Base-by-base conservation (phyloP, 2,797 vertebrate genomes). In the Macroramphosus scolopax region DNA sequence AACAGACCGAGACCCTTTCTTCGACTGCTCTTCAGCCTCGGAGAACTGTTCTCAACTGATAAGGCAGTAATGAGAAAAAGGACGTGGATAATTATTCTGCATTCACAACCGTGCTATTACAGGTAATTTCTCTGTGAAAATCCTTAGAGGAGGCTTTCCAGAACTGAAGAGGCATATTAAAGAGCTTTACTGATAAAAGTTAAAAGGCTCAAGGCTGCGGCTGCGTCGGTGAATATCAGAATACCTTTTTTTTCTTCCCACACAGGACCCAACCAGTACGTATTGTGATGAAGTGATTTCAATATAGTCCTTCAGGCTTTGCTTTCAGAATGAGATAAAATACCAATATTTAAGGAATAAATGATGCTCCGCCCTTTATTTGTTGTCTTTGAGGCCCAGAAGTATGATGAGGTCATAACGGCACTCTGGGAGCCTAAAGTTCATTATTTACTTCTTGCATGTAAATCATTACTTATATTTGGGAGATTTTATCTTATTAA, bases 111-210 rank as follows among this genome's bases (percentile, higher is more conserved):
- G 62, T 76, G 65, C 69, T 77, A 78, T 85, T 85, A 83, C 85
- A 86, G 87, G 87, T 89, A 86, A 88, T 89, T 88, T 86, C 62
- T 61, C 75, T 55, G 45, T 55, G 62, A 85, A 85, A 80, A 70
- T 79, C 81, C 75, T 77, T 58, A 59, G 77, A 81, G 70, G 67
- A 83, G 68, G 77, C 77, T 77, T 71, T 58, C 61, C 44, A 2
- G 56, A 74, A 77, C 75, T 88, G 79, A 87, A 87, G 82, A 80
- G 72, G 76, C 75, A 77, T 80, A 86, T 87, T 87, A 87, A 88
- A 87, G 76, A 85, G 81, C 82, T 85, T 85, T 80, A 62, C 80
- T 78, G 87, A 88, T 89, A 87, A 87, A 82, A 36, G 68, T 76
- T 82, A 81, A 87, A 87, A 75, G 67, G 84, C 83, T 83, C 66